Conservation (phyloP, 2,113 vertebrate species). For the Halcyon malimbica region DNA sequence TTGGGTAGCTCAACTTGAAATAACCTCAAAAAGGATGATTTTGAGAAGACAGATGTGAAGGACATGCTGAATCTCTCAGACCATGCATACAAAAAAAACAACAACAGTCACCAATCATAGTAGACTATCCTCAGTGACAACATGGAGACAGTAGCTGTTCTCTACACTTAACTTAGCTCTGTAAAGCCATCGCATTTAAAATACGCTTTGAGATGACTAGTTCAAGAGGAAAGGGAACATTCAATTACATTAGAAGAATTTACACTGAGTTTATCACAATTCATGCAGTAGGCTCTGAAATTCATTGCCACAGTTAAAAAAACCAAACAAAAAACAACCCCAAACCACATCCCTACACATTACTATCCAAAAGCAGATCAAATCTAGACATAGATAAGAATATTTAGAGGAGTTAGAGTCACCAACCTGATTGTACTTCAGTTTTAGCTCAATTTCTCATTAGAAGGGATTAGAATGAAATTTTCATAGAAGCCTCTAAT, state of each 20-base stretch:
- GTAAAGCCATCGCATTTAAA: neutral
- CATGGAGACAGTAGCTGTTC: neutral
- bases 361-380: neutral
- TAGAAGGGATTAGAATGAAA: constrained; percentile 61
- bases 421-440: constrained; percentile 7
- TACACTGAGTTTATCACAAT: neutral
- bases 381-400: neutral
- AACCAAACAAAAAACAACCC: neutral
- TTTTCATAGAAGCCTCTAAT: constrained; percentile 50
- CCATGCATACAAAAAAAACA: neutral
- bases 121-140: neutral
- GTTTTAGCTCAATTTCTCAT: constrained; percentile 61
- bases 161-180: neutral
- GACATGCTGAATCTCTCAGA: neutral
- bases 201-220: neutral
- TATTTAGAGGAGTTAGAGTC: constrained; percentile 2
- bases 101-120: neutral
- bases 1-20: neutral
- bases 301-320: neutral
- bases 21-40: neutral
- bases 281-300: neutral
- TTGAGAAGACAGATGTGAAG: neutral
- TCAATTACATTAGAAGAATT: neutral
- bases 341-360: neutral
- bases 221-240: neutral